Evolutionary conservation across 2,888 invertebrate species (phyloP), one percentile per base, ranked within the genome.

Genomic region (Platycnemis pennipes): DNA sequence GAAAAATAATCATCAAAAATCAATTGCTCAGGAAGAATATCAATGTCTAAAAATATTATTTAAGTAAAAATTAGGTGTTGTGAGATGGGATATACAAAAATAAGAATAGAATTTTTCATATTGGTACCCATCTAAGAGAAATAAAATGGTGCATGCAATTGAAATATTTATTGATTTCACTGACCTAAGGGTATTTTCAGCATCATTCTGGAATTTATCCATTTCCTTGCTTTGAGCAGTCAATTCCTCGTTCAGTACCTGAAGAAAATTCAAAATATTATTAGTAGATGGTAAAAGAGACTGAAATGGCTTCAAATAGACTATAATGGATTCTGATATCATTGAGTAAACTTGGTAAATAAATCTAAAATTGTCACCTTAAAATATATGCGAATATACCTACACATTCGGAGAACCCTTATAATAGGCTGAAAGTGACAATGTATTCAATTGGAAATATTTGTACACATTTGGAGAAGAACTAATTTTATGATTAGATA

Each of bases 161-260:
- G 31, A n/a, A 77, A 46, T 69, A 31, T 31, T 42, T 26, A 63
- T 22, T 42, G 22, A 89, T 49, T 16, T 49, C 37, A 96, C 96
- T 96, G 96, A 97, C 97, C 96, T 97, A 95, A 97, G 96, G 96
- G 96, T 96, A 94, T 96, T 96, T 95, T 96, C 96, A 94, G 96
- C 96, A 69, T 95, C 94, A 45, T 94, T 89, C 77, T 96, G 96
- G n/a, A 95, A 95, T 95, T 96, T 96, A 26, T 95, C 95, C 94
- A 96, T 94, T 88, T 96, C 96, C 53, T 96, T 96, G 56, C 95
- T 95, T 94, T 96, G 96, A 94, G 96, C 96, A 0, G 96, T 96
- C 37, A 96, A 96, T 96, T 97, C 96, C 94, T 96, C 95, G 95
- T 96, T 96, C 44, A 97, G 95, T 8, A 96, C 96, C 95, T 96